These are phyloP conservation scores for Tetraneura akinire DNA, from an alignment of 1,140 invertebrate species.

Conservation along the genomic window DNA sequence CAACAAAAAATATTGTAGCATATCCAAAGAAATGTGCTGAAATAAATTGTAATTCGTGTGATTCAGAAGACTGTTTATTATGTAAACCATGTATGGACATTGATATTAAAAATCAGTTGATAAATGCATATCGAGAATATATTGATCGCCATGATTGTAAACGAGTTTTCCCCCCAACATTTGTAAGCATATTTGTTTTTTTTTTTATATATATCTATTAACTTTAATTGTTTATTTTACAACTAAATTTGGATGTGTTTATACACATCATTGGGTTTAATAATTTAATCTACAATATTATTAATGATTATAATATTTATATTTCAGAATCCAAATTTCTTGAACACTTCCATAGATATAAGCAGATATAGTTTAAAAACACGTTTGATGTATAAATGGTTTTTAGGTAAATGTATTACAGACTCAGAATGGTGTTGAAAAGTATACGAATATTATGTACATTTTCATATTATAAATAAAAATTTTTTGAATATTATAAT, in stretches of 20 bases:
- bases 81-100: slow-evolving; percentile 77
- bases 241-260: too few relatives aligned
- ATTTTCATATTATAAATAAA: too few relatives aligned
- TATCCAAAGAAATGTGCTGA: slow-evolving; percentile 71
- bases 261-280: not conserved
- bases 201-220: too few relatives aligned
- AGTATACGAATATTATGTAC: too few relatives aligned
- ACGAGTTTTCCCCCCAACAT: slow-evolving; percentile 76
- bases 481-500: too few relatives aligned
- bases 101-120: slow-evolving; percentile 65
- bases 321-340: slow-evolving; percentile 60
- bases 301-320: slow-evolving; percentile 32
- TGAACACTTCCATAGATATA: slow-evolving; percentile 57
- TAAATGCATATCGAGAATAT: slow-evolving; percentile 77
- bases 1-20: slow-evolving; percentile 79
- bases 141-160: slow-evolving; percentile 75
- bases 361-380: slow-evolving; percentile 66
- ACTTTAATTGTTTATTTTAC: too few relatives aligned
- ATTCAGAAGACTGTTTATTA: slow-evolving; percentile 70
- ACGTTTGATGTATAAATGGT: slow-evolving; percentile 75
- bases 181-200: slow-evolving; percentile 63
- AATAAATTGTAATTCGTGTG: slow-evolving; percentile 67
- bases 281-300: slow-evolving; percentile 50
- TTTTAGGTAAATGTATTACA: slow-evolving; percentile 77
- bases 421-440: slow-evolving; percentile 72